phyloP scores from a whole-genome alignment of 2,113 vertebrate genomes.

The Heptranchias perlo region DNA sequence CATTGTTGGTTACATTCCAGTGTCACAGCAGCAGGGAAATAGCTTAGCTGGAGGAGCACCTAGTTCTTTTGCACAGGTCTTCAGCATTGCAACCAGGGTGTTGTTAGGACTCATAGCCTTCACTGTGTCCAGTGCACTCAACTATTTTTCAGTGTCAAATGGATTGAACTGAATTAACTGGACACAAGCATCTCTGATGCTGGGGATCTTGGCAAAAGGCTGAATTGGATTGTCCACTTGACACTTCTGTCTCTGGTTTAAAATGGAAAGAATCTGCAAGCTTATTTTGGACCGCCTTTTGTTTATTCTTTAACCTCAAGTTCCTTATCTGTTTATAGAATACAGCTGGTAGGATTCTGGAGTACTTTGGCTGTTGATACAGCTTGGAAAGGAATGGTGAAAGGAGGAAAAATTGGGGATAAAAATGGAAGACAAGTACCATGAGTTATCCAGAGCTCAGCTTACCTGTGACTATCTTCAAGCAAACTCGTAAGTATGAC shows the following conservation, averaged over 20 bases:
- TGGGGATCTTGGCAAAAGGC: not conserved
- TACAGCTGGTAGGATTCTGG: not conserved
- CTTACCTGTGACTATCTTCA: conserved; percentile 95
- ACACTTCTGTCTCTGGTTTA: not conserved
- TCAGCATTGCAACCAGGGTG: not conserved
- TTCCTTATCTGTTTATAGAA: not conserved
- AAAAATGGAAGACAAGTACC: conserved; percentile 13
- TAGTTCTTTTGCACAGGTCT: not conserved
- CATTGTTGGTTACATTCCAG: not conserved
- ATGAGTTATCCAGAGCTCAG: conserved; percentile 62
- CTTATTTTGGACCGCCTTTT: not conserved
- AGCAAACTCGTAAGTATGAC: conserved; percentile 91
- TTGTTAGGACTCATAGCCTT: not conserved
- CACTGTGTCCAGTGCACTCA: not conserved
- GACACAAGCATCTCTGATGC: not conserved
- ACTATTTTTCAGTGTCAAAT: not conserved
- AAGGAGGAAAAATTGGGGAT: not conserved
- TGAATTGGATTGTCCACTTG: not conserved
- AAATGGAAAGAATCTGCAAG: not conserved
- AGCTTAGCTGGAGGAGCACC: not conserved
- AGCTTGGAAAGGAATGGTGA: not conserved
- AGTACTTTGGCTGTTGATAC: not conserved
- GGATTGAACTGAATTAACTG: not conserved
- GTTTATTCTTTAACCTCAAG: not conserved
- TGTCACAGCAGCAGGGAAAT: not conserved